Evolutionary conservation across 37 sponge, comb jelly and placozoan species (phyloP).

Genomic region (Aplysina aerophoba): DNA sequence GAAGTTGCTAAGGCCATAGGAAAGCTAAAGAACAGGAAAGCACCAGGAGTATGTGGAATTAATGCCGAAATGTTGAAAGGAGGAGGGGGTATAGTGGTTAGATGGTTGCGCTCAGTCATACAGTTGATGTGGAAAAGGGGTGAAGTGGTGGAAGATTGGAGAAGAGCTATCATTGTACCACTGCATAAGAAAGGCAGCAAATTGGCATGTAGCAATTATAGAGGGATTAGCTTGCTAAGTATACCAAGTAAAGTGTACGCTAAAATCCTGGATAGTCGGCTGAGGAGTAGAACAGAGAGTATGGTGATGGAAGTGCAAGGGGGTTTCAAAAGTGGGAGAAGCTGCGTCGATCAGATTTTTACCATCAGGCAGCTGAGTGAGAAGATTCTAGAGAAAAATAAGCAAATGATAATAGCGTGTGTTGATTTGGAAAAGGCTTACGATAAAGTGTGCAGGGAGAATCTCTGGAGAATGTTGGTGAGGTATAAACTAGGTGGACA

Average conservation of each 20-base stretch:
- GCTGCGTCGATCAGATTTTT: conserved; percentile 5
- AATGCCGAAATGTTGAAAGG: conserved; percentile 15
- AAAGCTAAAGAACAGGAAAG: conserved; percentile 13
- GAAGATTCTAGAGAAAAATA: conserved; percentile 8
- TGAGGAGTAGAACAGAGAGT: conserved; percentile 12
- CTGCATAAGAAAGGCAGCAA: conserved; percentile 20
- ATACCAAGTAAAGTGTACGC: not conserved
- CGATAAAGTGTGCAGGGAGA: not conserved
- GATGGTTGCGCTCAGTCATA: not conserved
- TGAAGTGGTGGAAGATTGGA: conserved; percentile 25
- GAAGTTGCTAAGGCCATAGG: conserved; percentile 17
- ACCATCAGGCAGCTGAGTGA: conserved; percentile 1
- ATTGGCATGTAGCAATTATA: conserved; percentile 3
- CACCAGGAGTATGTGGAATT: conserved; percentile 12
- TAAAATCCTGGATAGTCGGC: not conserved
- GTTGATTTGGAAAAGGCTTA: conserved; percentile 22
- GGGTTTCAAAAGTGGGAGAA: conserved; percentile 18
- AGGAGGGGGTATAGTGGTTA: conserved; percentile 8
- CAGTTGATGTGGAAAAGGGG: conserved; percentile 14
- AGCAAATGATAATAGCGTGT: conserved; percentile 12
- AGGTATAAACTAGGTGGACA: conserved; percentile 20
- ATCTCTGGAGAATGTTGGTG: conserved; percentile 18
- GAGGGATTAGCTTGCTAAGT: conserved; percentile 20
- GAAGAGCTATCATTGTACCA: conserved; percentile 20
- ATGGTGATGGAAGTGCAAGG: conserved; percentile 21